Base-by-base conservation (phyloP, 1,140 invertebrate species). In the Neodiprion lecontei region DNA sequence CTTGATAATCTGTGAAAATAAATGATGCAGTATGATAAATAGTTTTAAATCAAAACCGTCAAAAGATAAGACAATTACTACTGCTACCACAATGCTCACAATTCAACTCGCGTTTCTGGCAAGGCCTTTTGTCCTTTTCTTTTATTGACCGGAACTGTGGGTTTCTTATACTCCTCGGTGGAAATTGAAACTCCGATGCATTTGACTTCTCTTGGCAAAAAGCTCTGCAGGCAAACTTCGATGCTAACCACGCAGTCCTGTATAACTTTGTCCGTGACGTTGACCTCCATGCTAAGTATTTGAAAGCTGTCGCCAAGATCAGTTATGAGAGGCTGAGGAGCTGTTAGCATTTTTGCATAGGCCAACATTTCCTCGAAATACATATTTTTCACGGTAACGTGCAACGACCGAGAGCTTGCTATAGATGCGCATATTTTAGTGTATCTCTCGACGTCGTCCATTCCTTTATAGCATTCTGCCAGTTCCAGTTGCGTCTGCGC, bases 401-500 rank as follows among this genome's bases (percentile, higher is more conserved):
- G 92, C 72, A 97, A 87, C 82, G 94, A 91, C 10, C 90, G 85
- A 65, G 91, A 92, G 81, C 95, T 93, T 7, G 95, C 93, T 76
- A 98, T 93, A 67, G 93, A 91, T 72, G 93, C 93, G 84, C 94
- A 95, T 68, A 93, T 90, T 88, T 93, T 94, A 1, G 91, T 91
- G 76, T 94, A 95, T 78, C 92, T 92, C 76, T 94, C 91, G 67
- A 89, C 89, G 83, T 97, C 95, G 5, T 91, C 91, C 88, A 96
- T 93, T 78, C 93, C 91, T 74, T 92, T 91, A 80, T 97, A 97
- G 81, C 96, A 97, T 69, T 94, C 91, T 0, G 96, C 95, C n/a
- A 98, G 88, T 80, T 97, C 93, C 5, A 96, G 85, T 75, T 95
- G 91, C 4, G 95, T 96, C 81, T 96, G 93, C 0, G 94, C 94